Base-by-base conservation (phyloP, 2,888 invertebrate genomes). In the Eupithecia tripunctaria region DNA sequence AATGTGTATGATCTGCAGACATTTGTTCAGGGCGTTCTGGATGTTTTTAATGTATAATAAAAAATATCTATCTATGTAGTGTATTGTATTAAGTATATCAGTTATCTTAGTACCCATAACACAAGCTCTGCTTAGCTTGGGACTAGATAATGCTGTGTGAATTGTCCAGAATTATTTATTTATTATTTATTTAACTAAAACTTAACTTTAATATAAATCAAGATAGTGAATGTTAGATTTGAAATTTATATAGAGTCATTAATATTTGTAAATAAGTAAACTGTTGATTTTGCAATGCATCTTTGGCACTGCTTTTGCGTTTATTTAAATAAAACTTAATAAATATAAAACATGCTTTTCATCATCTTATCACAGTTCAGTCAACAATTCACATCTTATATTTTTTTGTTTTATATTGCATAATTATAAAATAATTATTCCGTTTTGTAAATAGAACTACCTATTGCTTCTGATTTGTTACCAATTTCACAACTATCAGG, bases 351-450 rank as follows among this genome's bases (percentile, higher is more conserved):
- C 86, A 86, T 84, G 84, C 81, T 86, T 86, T 83, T 88, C 86
- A 85, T 86, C 21, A 82, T 64, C 71, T 73, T 95, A 95, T 86
- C 95, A 95, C 85, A 95, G 95, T 89, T 95, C 95, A 90, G 88
- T 88, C 87, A 78, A 86, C 86, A 82, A 86, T 80, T 82, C 74
- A 78, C 87, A 85, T 89, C 65, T 27, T 51, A 71, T 82, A 91
- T 92, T 93, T 92, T 91, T 82, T 90, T 76, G 81, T 88, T 93
- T 91, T 89, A 85, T 82, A 80, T 87, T 91, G 89, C 89, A 88
- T 88, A 84, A 75, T 85, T 85, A 84, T 83, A 85, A 84, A 82
- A 82, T 79, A 78, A 82, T 74, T 70, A 75, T 84, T 83, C 88
- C 84, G 81, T 85, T 88, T 87, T 86, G 85, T 79, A 82, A 88